Base-by-base conservation (phyloP, 2,797 vertebrate species). In the Babyrousa celebensis region DNA sequence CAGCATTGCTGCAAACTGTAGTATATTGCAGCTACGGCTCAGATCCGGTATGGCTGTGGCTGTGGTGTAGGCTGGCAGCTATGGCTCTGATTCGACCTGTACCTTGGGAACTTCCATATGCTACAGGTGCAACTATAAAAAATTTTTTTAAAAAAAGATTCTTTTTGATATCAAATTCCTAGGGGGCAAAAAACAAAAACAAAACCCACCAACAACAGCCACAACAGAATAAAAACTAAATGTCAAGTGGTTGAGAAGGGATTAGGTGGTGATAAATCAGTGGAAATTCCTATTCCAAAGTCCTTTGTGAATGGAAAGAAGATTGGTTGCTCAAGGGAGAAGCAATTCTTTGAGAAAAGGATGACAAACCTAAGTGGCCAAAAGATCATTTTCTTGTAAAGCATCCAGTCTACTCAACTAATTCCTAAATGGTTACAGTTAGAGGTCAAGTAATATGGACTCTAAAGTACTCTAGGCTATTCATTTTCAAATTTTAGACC, bases 301-400 rank as follows among this genome's bases (percentile, higher is more conserved):
- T 72, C 27, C 54, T 96, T 91, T 63, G 82, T 84, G 56, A 95
- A 89, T 72, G 58, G 62, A 92, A 92, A 74, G 32, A 85, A 83
- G 25, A 87, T 58, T 83, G 77, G 16, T 56, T 79, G n/a, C 65
- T 94, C 63, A 87, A 91, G n/a, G 25, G 62, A 93, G 43, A 91
- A 95, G 67, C 68, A 94, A 62, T 89, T 92, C 91, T 60, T 88
- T 79, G 80, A 88, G n/a, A 94, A 95, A 83, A 92, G 18, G 94
- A 95, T 48, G 72, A 63, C 48, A 97, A 96, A 95, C 20, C 67
- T 25, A 88, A 10, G 21, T 77, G 18, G 58, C 48, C 68, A 95
- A 85, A 78, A 92, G 36, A 84, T 32, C 7, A 29, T 93, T 89
- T 94, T 67, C 72, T 94, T 36, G 32, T 72, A 77, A 68, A 85